These are phyloP conservation scores for Aphidius ervi DNA, from an alignment of 1,140 invertebrate species.

Conservation along the genomic window DNA sequence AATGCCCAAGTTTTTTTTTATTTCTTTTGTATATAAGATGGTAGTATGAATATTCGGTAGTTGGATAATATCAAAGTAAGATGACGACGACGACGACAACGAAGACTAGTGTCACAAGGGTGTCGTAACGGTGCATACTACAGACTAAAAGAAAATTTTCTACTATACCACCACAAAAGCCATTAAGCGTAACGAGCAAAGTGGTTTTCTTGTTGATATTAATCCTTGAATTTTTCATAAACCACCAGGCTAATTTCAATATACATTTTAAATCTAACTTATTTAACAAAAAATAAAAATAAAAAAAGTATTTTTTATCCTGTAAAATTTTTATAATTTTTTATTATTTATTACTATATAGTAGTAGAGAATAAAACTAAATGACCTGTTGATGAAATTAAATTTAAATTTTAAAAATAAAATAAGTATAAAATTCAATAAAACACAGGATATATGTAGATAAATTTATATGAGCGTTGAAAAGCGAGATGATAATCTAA, in stretches of 20 bases:
- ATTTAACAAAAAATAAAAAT: slow-evolving; percentile 3
- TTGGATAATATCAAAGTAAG: too few species aligned
- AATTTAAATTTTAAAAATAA: too few species aligned
- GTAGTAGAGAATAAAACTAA: slow-evolving; percentile 82
- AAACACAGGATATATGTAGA: too few species aligned
- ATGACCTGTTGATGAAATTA: slow-evolving; percentile 59
- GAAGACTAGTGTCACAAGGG: slow-evolving; percentile 14
- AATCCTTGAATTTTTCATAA: slow-evolving; percentile 42
- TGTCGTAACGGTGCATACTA: slow-evolving; percentile 21
- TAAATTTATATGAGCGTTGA: background rate
- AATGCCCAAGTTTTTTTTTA: slow-evolving; percentile 22
- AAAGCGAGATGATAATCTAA: slow-evolving; percentile 48
- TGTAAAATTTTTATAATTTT: slow-evolving; percentile 13
- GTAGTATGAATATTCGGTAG: background rate
- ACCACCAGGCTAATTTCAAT: slow-evolving; percentile 37
- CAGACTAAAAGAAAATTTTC: slow-evolving; percentile 18
- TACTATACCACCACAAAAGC: slow-evolving; percentile 15
- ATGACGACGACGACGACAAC: too few species aligned
- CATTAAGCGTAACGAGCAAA: slow-evolving; percentile 25
- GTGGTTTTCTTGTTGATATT: slow-evolving; percentile 29
- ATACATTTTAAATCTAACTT: slow-evolving; percentile 15
- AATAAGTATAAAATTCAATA: too few species aligned
- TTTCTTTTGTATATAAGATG: background rate
- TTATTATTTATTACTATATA: slow-evolving; percentile 57
- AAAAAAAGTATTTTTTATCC: background rate